These are phyloP conservation scores for Brachyistius frenatus DNA, from an alignment of 2,113 vertebrate species.

Conservation along the genomic window DNA sequence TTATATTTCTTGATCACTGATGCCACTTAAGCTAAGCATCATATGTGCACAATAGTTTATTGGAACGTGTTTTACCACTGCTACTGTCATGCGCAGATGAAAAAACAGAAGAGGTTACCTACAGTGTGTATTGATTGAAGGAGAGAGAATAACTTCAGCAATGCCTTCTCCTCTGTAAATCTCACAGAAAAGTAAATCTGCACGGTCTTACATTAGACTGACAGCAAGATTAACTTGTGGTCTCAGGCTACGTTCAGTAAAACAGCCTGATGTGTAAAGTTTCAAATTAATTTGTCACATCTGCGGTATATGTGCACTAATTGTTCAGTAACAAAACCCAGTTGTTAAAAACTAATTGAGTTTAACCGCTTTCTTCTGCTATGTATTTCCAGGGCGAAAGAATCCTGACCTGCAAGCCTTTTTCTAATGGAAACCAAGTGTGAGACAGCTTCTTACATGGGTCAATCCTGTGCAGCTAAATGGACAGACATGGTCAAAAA, in stretches of 20 bases:
- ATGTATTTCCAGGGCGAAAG: conserved; percentile 1
- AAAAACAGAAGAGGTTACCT: not conserved
- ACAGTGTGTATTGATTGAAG: not conserved
- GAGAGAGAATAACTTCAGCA: not conserved
- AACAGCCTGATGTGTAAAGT: conserved; percentile 4
- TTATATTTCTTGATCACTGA: not conserved
- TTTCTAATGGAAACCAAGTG: conserved; percentile 29
- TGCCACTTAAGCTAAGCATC: not conserved
- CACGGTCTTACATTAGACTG: not conserved
- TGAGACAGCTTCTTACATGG: conserved; percentile 32
- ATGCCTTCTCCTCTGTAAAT: conserved; percentile 18
- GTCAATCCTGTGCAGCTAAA: conserved; percentile 1
- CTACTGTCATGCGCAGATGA: not conserved
- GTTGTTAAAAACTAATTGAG: conserved; percentile 23
- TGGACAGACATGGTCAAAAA: not conserved
- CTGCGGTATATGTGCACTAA: not conserved
- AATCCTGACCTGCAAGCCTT: conserved; percentile 17
- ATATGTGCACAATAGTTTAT: not conserved
- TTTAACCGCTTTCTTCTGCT: not conserved
- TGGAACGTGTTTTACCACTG: conserved; percentile 12
- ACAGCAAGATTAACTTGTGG: not conserved
- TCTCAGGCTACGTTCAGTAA: conserved; percentile 6
- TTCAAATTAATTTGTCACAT: not conserved
- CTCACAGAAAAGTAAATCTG: conserved; percentile 22
- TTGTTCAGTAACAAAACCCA: conserved; percentile 23